Evolutionary conservation across 2,113 vertebrate genomes (phyloP).

Genomic region (Urocolius indicus): DNA sequence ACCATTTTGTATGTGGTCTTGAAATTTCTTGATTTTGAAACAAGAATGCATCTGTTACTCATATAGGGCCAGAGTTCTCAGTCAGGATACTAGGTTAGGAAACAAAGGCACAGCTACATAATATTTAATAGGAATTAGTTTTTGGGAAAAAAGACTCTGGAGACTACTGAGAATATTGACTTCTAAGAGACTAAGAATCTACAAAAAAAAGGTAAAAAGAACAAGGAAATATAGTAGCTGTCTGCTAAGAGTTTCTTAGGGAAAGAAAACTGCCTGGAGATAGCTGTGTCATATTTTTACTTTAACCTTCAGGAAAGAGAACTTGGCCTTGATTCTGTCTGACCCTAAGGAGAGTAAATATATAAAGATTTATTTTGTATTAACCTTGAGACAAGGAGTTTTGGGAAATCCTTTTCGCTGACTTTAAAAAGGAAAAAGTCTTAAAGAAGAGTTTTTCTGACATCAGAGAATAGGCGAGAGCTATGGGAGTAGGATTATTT

Average conservation of each 20-base stretch:
- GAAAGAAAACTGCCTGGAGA: background rate
- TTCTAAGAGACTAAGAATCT: background rate
- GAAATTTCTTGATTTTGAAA: background rate
- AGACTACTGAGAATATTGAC: background rate
- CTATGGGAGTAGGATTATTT: background rate
- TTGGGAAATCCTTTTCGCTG: background rate
- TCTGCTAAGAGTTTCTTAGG: background rate
- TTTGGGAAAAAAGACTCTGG: background rate
- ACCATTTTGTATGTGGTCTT: background rate
- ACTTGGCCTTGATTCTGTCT: background rate
- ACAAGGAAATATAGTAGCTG: background rate
- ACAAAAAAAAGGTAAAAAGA: background rate
- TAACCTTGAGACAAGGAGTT: background rate
- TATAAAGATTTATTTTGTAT: background rate
- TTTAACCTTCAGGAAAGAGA: background rate
- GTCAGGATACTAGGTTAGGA: background rate
- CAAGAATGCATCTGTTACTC: background rate
- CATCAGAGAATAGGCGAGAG: background rate
- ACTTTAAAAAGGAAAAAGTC: background rate
- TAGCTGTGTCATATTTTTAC: background rate
- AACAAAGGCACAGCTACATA: background rate
- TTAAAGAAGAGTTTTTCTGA: background rate
- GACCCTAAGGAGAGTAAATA: background rate
- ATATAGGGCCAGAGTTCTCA: background rate
- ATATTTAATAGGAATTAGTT: background rate